These are phyloP conservation scores for Syndactyla subalaris DNA, from an alignment of 2,797 vertebrate species.

Conservation along the genomic window DNA sequence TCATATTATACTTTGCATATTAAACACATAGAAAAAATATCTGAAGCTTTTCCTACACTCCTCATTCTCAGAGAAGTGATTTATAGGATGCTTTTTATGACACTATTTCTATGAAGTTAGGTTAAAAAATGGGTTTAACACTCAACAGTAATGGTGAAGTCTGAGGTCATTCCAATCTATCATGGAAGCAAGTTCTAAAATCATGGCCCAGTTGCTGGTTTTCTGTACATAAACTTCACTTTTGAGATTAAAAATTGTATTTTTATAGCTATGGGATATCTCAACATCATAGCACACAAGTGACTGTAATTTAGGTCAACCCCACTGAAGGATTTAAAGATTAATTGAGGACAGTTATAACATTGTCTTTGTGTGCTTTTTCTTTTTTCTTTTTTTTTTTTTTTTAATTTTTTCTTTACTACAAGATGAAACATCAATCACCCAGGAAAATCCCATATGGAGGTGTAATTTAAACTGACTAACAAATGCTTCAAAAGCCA, in stretches of 20 bases:
- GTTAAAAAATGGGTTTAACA: not conserved
- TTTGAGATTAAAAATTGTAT: not conserved
- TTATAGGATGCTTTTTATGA: not conserved
- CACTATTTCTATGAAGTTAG: not conserved
- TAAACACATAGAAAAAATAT: not conserved
- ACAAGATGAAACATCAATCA: not conserved
- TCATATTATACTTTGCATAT: not conserved
- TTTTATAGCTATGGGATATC: not conserved
- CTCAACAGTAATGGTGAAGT: not conserved
- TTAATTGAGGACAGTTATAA: conserved; percentile 27
- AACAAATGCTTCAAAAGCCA: not conserved
- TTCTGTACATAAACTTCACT: not conserved
- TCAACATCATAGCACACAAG: not conserved
- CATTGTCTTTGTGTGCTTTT: not conserved
- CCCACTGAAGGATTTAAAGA: not conserved
- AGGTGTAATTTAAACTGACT: not conserved
- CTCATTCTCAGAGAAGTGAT: not conserved
- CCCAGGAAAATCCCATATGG: not conserved
- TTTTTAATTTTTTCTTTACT: not conserved
- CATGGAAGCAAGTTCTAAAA: not conserved
- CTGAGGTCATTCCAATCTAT: not conserved
- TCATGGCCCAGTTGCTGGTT: not conserved
- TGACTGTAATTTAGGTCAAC: not conserved
- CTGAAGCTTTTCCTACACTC: not conserved
- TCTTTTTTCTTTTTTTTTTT: not conserved